Evolutionary conservation across 2,113 vertebrate genomes (phyloP).

Genomic region (Phyllostomus discolor): DNA sequence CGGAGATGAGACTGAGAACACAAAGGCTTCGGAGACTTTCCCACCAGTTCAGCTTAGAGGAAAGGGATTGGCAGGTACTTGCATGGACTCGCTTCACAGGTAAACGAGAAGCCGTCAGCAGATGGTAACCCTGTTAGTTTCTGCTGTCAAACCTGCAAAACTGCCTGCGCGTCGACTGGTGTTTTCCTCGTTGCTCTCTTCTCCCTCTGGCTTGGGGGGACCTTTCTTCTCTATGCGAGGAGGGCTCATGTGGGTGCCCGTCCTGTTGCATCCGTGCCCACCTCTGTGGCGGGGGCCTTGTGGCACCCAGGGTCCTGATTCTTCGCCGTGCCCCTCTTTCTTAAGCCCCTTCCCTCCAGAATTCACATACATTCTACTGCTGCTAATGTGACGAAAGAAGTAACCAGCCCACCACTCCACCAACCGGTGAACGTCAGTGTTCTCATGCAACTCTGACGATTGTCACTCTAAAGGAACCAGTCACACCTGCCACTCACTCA

Average conservation of each 20-base stretch:
- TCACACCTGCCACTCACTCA: neutral
- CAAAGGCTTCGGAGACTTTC: neutral
- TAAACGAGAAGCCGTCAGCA: neutral
- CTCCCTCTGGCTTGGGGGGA: neutral
- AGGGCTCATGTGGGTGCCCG: neutral
- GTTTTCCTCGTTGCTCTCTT: neutral
- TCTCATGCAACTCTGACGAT: neutral
- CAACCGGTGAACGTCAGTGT: neutral
- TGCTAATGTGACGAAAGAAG: neutral
- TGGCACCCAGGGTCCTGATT: neutral
- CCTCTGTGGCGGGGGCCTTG: neutral
- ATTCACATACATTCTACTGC: neutral
- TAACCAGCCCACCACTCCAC: neutral
- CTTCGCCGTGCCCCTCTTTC: neutral
- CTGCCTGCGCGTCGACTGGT: neutral
- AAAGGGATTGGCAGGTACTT: neutral
- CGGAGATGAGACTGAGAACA: neutral
- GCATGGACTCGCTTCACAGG: neutral
- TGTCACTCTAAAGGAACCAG: neutral
- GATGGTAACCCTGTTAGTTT: neutral
- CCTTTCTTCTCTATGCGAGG: neutral
- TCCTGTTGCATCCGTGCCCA: fast-evolving
- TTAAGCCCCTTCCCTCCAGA: neutral
- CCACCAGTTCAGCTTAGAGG: neutral
- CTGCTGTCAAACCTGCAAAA: neutral